Percentiles rank a stretch among this genome's conserved stretches.
Evolutionary conservation across 2,113 vertebrate genomes (phyloP).

Genomic region (Arizona elegans): DNA sequence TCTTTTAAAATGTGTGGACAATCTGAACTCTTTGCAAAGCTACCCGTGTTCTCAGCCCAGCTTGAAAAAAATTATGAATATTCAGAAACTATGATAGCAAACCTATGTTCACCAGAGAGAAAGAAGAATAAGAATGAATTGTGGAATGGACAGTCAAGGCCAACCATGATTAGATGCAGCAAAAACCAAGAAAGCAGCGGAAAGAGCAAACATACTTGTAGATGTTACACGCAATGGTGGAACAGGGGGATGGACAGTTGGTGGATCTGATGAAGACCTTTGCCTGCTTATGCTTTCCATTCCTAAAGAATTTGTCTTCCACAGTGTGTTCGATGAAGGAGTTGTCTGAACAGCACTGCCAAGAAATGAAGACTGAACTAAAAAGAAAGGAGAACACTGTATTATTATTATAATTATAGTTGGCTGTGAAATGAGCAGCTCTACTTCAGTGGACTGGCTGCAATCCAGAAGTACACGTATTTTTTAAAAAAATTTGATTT

Average conservation of each 20-base stretch:
- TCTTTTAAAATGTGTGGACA: neutral
- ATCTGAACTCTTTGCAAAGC: neutral
- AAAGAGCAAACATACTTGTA: slow-evolving; percentile 80
- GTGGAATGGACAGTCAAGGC: slow-evolving; percentile 62
- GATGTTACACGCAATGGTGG: slow-evolving; percentile 93
- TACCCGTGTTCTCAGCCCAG: neutral
- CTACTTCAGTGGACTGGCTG: slow-evolving; percentile 20
- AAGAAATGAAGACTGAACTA: slow-evolving; percentile 82
- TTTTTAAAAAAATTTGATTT: too few species aligned
- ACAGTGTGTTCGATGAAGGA: slow-evolving; percentile 77
- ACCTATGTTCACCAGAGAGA: slow-evolving; percentile 7
- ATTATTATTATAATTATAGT: slow-evolving; percentile 64
- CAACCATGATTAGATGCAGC: slow-evolving; percentile 57
- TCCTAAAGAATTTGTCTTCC: slow-evolving; percentile 89
- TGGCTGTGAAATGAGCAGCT: slow-evolving; percentile 34
- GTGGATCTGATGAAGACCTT: slow-evolving; percentile 96
- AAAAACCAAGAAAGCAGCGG: slow-evolving; percentile 51
- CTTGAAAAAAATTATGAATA: neutral
- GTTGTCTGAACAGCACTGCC: slow-evolving; percentile 79
- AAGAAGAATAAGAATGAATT: slow-evolving; percentile 47
- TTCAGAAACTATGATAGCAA: neutral
- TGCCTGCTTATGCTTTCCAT: slow-evolving; percentile 83
- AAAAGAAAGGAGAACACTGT: slow-evolving; percentile 73
- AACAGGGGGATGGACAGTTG: slow-evolving; percentile 93
- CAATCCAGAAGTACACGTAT: neutral